Conservation (phyloP, 2,113 vertebrate genomes). For the Barnardius zonarius region DNA sequence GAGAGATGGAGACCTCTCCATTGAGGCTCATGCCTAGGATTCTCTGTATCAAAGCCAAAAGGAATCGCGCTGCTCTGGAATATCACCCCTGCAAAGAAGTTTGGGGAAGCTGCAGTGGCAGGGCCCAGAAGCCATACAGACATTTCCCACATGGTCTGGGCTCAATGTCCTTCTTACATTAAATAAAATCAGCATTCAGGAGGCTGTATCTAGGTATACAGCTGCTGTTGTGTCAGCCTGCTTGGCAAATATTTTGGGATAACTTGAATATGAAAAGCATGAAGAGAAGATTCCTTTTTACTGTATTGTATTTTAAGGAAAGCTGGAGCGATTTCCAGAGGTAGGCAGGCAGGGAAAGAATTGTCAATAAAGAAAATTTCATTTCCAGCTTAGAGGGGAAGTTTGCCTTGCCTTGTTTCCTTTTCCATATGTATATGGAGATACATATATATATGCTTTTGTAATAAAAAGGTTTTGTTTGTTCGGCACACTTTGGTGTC, state of each 20-base stretch:
- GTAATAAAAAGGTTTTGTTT: not conserved
- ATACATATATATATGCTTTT: not conserved
- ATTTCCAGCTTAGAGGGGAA: not conserved
- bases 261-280: not conserved
- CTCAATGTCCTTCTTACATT: not conserved
- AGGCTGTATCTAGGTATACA: not conserved
- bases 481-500: not conserved
- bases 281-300: not conserved
- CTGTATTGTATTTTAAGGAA: not conserved
- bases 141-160: not conserved
- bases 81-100: not conserved
- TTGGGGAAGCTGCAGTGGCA: not conserved
- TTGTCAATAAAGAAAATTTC: not conserved
- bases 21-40: not conserved
- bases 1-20: not conserved
- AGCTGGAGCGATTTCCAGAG: slow-evolving; percentile 13
- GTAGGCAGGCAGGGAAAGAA: not conserved
- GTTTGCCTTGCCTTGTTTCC: not conserved
- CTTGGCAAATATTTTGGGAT: not conserved
- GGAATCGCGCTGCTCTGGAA: not conserved
- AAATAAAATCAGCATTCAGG: not conserved
- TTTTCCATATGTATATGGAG: not conserved
- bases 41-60: not conserved
- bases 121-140: not conserved
- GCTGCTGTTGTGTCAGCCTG: not conserved